Base-by-base conservation (phyloP, 2,888 invertebrate genomes). In the Leptopilina myrica region DNA sequence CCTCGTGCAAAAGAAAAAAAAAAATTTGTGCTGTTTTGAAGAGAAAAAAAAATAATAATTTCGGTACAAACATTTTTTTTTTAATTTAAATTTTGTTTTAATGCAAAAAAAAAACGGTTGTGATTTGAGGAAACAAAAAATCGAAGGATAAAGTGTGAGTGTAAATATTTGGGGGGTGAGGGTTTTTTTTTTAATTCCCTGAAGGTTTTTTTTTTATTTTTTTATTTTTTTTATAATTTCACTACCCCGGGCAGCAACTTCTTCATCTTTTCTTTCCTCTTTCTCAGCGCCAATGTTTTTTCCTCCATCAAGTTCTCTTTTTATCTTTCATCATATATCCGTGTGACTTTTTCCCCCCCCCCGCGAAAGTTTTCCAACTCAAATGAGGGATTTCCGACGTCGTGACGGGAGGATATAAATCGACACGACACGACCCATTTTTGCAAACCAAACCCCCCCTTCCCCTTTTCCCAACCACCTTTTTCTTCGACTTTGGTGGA, bases 381-480 rank as follows among this genome's bases (percentile, higher is more conserved):
- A 56, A 59, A 59, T 33, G 56, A 73, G 73, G 73, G 56, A 59
- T 73, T 73, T 59, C 33, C 49, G 2, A 53, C 40, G 56, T n/a
- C 53, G 69, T 69, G 53, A 56, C 69, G n/a, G 56, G 73, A 33
- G 33, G 33, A n/a, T 40, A 73, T 33, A 73, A 73, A 56, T 73
- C 40, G 56, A 14, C 8, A 11, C 9, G 66, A 49, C 20, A 8
- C 56, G 33, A 56, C n/a, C 56, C 14, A 56, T 73, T 73, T 73
- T 56, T n/a, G 43, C 43, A 43, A 43, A 43, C 43, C 7, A 5
- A 0, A 1, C 49, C 9, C 49, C 49, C 49, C 49, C 49, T 3
- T 3, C 33, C 5, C 33, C 20, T 20, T 20, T 12, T 12, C 2
- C 49, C 49, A 11, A 0, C 49, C 12, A 11, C 49, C 49, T 49